A percentile compares a stretch with the other conserved stretches of the same genome.
These are phyloP conservation scores for Onychomys arenicola DNA, from an alignment of 2,797 vertebrate species.

Conservation along the genomic window DNA sequence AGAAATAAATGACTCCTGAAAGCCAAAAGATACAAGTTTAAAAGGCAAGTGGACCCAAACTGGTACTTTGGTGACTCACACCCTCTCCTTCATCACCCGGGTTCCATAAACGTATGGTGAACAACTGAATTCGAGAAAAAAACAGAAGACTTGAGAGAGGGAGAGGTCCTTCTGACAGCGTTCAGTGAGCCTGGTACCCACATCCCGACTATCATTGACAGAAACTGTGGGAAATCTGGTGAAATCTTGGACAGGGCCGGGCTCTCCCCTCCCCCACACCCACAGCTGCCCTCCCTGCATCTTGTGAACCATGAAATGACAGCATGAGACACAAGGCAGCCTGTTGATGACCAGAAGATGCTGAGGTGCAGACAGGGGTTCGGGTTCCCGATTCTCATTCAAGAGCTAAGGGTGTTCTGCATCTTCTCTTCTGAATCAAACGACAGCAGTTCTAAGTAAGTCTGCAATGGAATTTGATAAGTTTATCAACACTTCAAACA, in stretches of 20 bases:
- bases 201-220: not conserved
- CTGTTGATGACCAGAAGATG: not conserved
- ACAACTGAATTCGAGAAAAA: slow-evolving; percentile 6
- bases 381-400: not conserved
- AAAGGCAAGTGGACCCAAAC: not conserved
- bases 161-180: not conserved
- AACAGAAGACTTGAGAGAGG: not conserved
- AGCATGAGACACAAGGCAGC: not conserved
- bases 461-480: slow-evolving; percentile 68
- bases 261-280: not conserved
- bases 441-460: slow-evolving; percentile 61
- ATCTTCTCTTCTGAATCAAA: slow-evolving; percentile 54
- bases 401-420: not conserved
- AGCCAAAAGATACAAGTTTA: not conserved
- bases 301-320: not conserved
- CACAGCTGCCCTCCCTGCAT: not conserved
- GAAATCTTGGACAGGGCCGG: not conserved
- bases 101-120: not conserved
- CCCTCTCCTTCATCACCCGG: not conserved
- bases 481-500: slow-evolving; percentile 73
- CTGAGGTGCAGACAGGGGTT: not conserved
- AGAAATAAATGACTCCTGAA: not conserved
- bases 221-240: not conserved
- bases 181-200: not conserved
- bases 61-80: not conserved